Percentiles rank a stretch among this genome's conserved stretches.
Conservation (phyloP, 2,113 vertebrate genomes). For the Podocnemis expansa region DNA sequence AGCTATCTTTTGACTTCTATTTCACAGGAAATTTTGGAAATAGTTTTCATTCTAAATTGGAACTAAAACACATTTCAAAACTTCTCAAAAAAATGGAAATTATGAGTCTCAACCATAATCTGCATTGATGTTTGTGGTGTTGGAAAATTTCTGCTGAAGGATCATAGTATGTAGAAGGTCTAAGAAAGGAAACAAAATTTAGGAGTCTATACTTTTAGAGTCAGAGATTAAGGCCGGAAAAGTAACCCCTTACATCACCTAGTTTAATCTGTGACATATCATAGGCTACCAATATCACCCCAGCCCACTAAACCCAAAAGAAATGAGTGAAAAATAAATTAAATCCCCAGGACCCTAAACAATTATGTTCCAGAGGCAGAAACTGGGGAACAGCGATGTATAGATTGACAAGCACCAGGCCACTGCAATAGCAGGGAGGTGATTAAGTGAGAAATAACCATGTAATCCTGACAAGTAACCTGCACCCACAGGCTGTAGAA, state of each 20-base stretch:
- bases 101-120: background rate
- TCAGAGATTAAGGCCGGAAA: background rate
- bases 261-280: background rate
- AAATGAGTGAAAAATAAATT: background rate
- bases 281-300: background rate
- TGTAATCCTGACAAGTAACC: background rate
- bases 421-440: background rate
- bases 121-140: background rate
- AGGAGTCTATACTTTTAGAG: background rate
- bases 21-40: too few species aligned
- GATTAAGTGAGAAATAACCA: background rate
- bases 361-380: background rate
- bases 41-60: too few species aligned
- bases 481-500: background rate
- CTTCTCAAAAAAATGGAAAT: too few species aligned
- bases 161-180: background rate
- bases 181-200: constrained; percentile 33
- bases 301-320: background rate
- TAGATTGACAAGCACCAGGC: background rate
- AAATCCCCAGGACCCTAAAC: background rate
- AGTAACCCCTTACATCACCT: too few species aligned
- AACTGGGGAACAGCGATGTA: background rate
- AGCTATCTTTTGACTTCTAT: too few species aligned
- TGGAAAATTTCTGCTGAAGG: constrained; percentile 49
- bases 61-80: too few species aligned